Percentiles rank a stretch among this genome's conserved stretches.
phyloP scores from a whole-genome alignment of 1,140 invertebrate species.

The Pectinophora gossypiella region DNA sequence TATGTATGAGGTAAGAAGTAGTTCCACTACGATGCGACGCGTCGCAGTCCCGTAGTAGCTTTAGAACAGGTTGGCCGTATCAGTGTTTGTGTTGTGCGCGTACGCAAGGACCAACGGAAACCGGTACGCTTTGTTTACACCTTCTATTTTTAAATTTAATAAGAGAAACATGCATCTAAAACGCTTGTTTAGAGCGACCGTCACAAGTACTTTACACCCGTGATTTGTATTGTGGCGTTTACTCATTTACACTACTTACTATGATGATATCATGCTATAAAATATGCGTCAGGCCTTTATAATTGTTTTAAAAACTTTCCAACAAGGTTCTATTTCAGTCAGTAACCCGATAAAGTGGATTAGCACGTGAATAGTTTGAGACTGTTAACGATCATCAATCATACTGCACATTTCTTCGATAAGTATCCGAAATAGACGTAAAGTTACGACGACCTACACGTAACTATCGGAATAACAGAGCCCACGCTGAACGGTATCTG shows the following conservation, averaged over 20 bases:
- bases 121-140: conserved; percentile 23
- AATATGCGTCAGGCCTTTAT: too few species aligned
- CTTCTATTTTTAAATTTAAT: conserved; percentile 14
- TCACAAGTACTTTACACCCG: neutral
- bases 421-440: too few species aligned
- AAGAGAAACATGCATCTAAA: neutral
- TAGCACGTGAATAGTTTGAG: too few species aligned
- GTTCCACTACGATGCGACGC: conserved; percentile 12
- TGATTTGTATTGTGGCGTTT: too few species aligned
- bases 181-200: neutral
- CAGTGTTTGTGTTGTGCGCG: conserved; percentile 11
- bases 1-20: conserved; percentile 13
- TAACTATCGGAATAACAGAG: neutral
- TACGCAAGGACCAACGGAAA: conserved; percentile 8
- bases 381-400: too few species aligned
- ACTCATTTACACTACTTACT: too few species aligned
- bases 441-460: too few species aligned
- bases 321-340: too few species aligned
- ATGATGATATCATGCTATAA: too few species aligned
- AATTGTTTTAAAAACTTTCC: too few species aligned
- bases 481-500: neutral
- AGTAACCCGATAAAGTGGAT: too few species aligned
- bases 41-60: conserved; percentile 17
- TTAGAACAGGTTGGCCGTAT: neutral
- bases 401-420: too few species aligned